Evolutionary conservation across 2,113 vertebrate genomes (phyloP).

Genomic region (Ammodramus savannarum): DNA sequence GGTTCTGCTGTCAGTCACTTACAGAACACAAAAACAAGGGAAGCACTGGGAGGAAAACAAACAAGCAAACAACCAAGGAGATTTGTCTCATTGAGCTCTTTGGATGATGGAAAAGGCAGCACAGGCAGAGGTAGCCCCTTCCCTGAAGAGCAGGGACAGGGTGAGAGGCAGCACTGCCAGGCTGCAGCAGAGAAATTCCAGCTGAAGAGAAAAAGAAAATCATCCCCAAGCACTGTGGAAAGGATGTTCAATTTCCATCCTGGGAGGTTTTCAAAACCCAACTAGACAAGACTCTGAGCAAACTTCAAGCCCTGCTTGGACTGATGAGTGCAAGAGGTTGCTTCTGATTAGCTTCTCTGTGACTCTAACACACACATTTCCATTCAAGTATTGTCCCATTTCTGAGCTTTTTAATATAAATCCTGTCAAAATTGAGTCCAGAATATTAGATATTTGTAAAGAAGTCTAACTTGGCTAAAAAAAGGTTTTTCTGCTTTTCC

Average conservation of each 20-base stretch:
- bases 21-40: neutral
- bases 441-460: neutral
- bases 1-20: neutral
- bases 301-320: neutral
- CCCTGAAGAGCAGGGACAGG: neutral
- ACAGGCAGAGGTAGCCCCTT: neutral
- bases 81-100: neutral
- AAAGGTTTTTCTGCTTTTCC: neutral
- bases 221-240: neutral
- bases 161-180: neutral
- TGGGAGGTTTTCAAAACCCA: neutral
- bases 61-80: neutral
- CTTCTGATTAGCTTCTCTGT: neutral
- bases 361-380: neutral
- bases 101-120: neutral
- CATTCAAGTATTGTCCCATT: neutral
- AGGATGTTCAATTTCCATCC: neutral
- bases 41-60: neutral
- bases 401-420: neutral
- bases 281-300: neutral
- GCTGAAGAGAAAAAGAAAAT: neutral
- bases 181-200: neutral
- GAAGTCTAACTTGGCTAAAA: accelerated
- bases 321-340: accelerated
- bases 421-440: neutral